Conservation (phyloP, 1,140 invertebrate species). For the Drosophila kikkawai region DNA sequence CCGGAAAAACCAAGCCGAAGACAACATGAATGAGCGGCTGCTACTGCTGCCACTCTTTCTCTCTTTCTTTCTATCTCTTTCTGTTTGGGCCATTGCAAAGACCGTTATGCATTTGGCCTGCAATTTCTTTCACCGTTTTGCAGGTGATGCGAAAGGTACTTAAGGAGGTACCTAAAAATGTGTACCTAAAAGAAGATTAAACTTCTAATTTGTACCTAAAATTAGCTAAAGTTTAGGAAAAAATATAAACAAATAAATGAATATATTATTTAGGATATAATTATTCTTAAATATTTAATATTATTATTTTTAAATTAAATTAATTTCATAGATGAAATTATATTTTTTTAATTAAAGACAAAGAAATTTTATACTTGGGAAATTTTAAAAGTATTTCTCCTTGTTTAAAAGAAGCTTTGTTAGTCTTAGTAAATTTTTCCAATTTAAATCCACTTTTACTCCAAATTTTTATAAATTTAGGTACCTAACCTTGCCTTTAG, state of each 20-base stretch:
- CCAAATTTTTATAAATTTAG: no score
- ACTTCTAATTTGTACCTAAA: background rate
- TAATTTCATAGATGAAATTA: no score
- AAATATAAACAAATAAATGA: background rate
- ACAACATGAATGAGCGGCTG: slow-evolving; percentile 57
- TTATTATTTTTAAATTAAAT: no score
- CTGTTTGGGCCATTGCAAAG: slow-evolving; percentile 50
- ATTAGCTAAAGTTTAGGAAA: no score
- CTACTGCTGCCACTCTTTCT: slow-evolving; percentile 23
- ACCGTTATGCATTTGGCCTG: slow-evolving; percentile 75
- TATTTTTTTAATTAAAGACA: no score
- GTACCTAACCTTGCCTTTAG: background rate
- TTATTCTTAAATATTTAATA: no score
- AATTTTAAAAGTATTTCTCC: no score
- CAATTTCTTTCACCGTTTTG: slow-evolving; percentile 55
- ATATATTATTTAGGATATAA: background rate
- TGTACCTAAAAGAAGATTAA: background rate
- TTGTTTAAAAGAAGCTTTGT: background rate
- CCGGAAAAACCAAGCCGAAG: slow-evolving; percentile 55
- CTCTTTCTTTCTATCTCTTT: background rate
- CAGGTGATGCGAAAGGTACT: slow-evolving; percentile 6
- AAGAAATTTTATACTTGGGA: no score
- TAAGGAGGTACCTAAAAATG: background rate
- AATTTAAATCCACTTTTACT: background rate
- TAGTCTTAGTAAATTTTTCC: background rate